Conservation (phyloP, 2,113 vertebrate species). For the Myrmecobius fasciatus region DNA sequence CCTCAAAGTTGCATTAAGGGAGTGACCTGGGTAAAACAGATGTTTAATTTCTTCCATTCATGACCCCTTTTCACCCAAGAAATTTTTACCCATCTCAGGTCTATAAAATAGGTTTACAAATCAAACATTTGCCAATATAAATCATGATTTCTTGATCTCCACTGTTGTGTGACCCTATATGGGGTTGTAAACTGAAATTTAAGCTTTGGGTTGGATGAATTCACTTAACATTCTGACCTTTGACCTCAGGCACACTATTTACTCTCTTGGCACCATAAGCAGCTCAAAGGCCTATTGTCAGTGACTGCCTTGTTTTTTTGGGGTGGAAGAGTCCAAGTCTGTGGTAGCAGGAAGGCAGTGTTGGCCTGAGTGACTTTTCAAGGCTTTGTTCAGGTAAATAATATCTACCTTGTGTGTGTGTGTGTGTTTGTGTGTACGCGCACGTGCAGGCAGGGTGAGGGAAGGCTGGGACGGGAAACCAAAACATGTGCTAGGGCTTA, state of each 20-base stretch:
- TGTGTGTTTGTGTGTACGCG: no score
- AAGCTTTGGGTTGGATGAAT: no score
- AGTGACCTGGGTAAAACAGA: background rate
- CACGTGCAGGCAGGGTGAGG: background rate
- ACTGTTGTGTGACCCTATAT: no score
- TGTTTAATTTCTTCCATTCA: no score
- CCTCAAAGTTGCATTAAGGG: background rate
- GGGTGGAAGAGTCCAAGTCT: background rate
- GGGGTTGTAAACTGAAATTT: no score
- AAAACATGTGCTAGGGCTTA: background rate
- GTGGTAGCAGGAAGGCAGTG: background rate
- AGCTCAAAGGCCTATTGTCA: background rate
- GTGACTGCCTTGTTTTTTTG: background rate
- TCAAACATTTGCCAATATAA: no score
- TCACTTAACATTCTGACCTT: background rate
- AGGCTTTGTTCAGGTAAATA: background rate
- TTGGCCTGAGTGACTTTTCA: background rate
- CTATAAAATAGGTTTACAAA: no score
- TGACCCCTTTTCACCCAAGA: no score
- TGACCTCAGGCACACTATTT: background rate
- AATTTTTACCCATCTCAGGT: no score
- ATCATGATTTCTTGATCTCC: no score
- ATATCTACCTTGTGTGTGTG: background rate
- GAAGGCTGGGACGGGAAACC: background rate
- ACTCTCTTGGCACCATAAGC: background rate